Percentiles rank a stretch among this genome's conserved stretches.
phyloP scores from a whole-genome alignment of 2,888 invertebrate species.

The Drosophila formosana region DNA sequence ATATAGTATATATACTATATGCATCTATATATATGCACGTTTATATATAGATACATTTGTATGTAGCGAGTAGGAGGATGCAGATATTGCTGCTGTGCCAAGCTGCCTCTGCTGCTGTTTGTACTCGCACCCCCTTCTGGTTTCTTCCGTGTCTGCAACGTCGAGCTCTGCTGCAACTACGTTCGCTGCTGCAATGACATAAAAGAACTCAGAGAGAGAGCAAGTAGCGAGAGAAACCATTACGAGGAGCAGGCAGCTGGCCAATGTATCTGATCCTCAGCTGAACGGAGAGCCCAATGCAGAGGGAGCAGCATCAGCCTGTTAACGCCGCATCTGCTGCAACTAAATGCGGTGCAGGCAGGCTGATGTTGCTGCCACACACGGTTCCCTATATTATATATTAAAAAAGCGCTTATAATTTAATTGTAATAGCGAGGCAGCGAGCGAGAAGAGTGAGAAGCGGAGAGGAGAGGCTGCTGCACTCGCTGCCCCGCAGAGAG shows the following conservation, averaged over 20 bases:
- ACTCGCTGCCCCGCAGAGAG: conserved; percentile 20
- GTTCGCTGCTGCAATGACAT: conserved; percentile 20
- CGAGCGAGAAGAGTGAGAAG: neutral
- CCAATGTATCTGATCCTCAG: conserved; percentile 15
- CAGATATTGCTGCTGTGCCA: conserved; percentile 24
- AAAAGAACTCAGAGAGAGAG: neutral
- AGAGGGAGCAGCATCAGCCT: neutral
- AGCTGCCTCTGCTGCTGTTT: neutral
- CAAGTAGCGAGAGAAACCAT: neutral
- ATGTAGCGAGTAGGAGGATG: conserved; percentile 26
- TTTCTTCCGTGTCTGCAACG: conserved; percentile 1
- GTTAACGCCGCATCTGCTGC: conserved; percentile 41
- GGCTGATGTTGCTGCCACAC: neutral
- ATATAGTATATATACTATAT: conserved; percentile 52
- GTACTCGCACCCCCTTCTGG: neutral
- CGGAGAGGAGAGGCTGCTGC: conserved; percentile 24
- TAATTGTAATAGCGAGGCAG: conserved; percentile 60
- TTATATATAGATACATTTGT: conserved; percentile 37
- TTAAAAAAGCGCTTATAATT: conserved; percentile 79
- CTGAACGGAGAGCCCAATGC: conserved; percentile 16
- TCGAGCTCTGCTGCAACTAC: conserved; percentile 56
- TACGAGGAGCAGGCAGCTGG: neutral
- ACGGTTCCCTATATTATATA: conserved; percentile 54
- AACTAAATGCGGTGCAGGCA: conserved; percentile 30
- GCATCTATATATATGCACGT: conserved; percentile 24